Conservation (phyloP, 2,113 vertebrate species). For the Pterocles orientalis region DNA sequence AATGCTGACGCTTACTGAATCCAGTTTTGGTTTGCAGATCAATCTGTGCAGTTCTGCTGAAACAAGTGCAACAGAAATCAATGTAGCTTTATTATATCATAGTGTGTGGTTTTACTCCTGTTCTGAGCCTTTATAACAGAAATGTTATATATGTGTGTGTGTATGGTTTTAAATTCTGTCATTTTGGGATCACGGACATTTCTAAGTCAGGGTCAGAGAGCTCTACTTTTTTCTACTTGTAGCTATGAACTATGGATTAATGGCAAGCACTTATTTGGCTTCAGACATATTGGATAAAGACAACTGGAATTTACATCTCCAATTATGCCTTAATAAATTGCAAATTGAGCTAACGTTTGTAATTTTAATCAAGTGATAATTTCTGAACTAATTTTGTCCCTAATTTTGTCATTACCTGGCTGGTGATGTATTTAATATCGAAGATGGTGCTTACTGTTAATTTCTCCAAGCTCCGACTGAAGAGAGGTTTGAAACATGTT, state of each 20-base stretch:
- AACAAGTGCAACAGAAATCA: neutral
- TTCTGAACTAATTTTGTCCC: slow-evolving; percentile 34
- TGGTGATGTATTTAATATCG: neutral
- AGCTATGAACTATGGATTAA: neutral
- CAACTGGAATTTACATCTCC: neutral
- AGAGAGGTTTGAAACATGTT: slow-evolving; percentile 21
- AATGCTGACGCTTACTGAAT: neutral
- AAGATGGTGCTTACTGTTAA: neutral
- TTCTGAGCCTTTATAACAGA: neutral
- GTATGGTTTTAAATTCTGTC: neutral
- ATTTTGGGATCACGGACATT: neutral
- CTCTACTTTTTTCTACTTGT: neutral
- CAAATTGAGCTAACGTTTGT: slow-evolving; percentile 8
- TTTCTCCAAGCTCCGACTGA: neutral
- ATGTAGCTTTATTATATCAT: neutral
- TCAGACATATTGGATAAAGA: neutral
- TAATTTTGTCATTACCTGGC: slow-evolving; percentile 1
- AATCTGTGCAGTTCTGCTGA: neutral
- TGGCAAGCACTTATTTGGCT: neutral
- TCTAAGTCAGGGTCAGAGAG: neutral
- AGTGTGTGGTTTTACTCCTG: neutral
- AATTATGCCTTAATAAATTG: slow-evolving; percentile 12
- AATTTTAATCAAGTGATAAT: slow-evolving; percentile 53
- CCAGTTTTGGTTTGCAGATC: neutral
- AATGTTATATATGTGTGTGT: accelerated